Percentiles rank a stretch among this genome's conserved stretches.
phyloP scores from a whole-genome alignment of 2,113 vertebrate genomes.

The Planiliza haematocheilus region DNA sequence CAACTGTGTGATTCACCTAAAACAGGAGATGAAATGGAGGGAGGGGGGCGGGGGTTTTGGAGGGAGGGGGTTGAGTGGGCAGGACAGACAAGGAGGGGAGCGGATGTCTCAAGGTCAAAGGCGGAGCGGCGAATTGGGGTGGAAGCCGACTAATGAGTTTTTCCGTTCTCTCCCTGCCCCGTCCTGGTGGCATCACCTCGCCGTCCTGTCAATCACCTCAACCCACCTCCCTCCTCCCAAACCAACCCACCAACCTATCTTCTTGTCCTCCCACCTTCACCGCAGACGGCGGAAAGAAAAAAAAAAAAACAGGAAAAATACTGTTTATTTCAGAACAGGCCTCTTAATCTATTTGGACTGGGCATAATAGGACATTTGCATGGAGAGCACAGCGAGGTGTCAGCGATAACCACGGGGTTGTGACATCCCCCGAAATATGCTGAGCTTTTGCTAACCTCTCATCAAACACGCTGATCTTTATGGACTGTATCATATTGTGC shows the following conservation, averaged over 20 bases:
- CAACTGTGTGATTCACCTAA: conserved; percentile 29
- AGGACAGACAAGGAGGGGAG: conserved; percentile 21
- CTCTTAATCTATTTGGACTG: conserved; percentile 85
- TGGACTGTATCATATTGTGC: conserved; percentile 99
- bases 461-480: conserved; percentile 99
- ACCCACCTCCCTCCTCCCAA: background rate
- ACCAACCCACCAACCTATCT: background rate
- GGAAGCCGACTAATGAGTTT: conserved; percentile 83
- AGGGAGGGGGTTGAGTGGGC: conserved; percentile 2
- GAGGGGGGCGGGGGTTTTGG: background rate
- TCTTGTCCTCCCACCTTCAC: conserved; percentile 25
- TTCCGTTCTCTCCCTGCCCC: conserved; percentile 68
- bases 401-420: conserved; percentile 92
- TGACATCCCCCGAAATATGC: conserved; percentile 97
- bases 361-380: conserved; percentile 85
- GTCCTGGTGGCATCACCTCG: conserved; percentile 76
- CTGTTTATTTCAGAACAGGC: conserved; percentile 80
- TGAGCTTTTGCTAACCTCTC: conserved; percentile 99
- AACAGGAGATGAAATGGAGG: background rate
- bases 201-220: conserved; percentile 72
- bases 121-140: conserved; percentile 77
- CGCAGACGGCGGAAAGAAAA: background rate
- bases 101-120: conserved; percentile 80
- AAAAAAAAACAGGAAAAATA: conserved; percentile 57
- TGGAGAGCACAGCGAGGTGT: conserved; percentile 79